A percentile compares a stretch with the other conserved stretches of the same genome.
Conservation (phyloP, 2,797 vertebrate species). For the Crocodylus rhombifer region DNA sequence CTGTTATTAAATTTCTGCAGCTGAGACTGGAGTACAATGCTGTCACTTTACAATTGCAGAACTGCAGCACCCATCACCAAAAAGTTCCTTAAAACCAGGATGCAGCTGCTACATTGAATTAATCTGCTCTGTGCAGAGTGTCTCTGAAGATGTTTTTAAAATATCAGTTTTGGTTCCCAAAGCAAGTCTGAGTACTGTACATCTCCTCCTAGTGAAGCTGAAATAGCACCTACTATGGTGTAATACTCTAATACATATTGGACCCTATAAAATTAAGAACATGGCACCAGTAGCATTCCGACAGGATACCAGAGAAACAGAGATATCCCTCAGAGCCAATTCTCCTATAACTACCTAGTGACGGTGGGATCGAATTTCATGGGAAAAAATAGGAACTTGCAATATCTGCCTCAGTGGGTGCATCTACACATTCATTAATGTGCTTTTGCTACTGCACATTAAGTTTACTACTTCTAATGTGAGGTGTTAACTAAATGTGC, state of each 20-base stretch:
- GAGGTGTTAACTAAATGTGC: too few relatives aligned
- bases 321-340: not conserved
- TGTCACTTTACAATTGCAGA: conserved; percentile 1
- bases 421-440: too few relatives aligned
- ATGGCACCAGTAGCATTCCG: not conserved
- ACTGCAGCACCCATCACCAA: not conserved
- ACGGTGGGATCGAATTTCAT: not conserved
- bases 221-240: not conserved
- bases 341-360: conserved; percentile 20
- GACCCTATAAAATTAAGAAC: not conserved
- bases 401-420: not conserved
- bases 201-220: not conserved
- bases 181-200: not conserved
- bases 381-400: not conserved
- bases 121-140: not conserved
- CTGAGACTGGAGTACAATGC: not conserved
- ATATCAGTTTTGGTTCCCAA: not conserved
- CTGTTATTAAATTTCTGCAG: not conserved
- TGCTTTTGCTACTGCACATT: too few relatives aligned
- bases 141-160: not conserved
- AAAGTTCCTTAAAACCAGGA: not conserved
- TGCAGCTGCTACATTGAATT: not conserved
- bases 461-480: too few relatives aligned
- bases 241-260: not conserved
- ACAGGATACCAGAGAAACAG: conserved; percentile 21